Evolutionary conservation across 2,797 vertebrate genomes (phyloP).

Genomic region (Miichthys miiuy): DNA sequence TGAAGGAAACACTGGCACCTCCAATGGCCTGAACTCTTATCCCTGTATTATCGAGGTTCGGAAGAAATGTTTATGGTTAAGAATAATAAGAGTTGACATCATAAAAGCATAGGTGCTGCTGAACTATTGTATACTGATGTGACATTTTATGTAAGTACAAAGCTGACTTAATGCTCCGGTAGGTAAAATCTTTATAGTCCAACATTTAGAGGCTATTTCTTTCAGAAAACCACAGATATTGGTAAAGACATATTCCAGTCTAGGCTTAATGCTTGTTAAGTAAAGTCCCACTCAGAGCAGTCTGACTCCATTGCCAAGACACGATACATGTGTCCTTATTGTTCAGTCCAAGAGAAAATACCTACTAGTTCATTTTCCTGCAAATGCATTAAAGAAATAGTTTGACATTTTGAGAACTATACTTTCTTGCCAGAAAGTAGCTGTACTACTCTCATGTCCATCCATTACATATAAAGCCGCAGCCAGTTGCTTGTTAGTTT

Average conservation of each 20-base stretch:
- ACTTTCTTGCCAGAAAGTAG: not conserved
- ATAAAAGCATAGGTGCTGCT: not conserved
- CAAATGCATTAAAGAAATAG: conserved; percentile 3
- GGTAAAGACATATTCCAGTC: not conserved
- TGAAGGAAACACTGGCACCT: conserved; percentile 25
- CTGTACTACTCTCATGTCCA: not conserved
- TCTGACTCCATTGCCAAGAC: too few relatives aligned
- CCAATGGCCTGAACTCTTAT: not conserved
- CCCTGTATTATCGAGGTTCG: conserved; percentile 6
- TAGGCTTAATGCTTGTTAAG: not conserved
- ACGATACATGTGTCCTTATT: not conserved
- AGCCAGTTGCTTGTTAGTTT: not conserved
- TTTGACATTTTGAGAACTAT: not conserved
- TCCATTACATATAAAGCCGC: not conserved
- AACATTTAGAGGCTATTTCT: not conserved
- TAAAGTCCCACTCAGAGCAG: not conserved
- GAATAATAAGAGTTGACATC: conserved; percentile 1
- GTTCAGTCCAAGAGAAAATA: not conserved
- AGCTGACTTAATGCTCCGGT: conserved; percentile 13
- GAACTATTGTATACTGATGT: not conserved
- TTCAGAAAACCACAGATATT: conserved; percentile 13
- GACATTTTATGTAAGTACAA: conserved; percentile 2
- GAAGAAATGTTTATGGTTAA: not conserved
- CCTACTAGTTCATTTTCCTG: not conserved
- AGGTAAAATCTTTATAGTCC: not conserved